Evolutionary conservation across 23 tunicate genomes (phyloP), one percentile per base, ranked within the genome.

Genomic region (Phallusia fumigata): DNA sequence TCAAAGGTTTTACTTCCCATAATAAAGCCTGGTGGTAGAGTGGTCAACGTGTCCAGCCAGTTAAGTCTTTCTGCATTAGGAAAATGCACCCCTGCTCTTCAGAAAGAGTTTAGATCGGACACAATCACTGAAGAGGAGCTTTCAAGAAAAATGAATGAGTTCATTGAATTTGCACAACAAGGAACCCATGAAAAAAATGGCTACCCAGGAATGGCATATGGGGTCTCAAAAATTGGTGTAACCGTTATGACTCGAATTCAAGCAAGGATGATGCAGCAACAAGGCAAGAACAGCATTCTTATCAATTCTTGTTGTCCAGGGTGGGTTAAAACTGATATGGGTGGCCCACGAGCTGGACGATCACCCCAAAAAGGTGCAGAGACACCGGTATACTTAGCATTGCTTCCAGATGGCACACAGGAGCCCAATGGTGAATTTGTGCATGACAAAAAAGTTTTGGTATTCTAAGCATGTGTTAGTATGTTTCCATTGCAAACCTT

Each of bases 241-340:
- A 86, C 83, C 28, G 87, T 82, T 28, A n/a, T 90, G 81, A 86
- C 81, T n/a, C 24, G 84, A 11, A 84, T 92, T 3, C 88, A 77
- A 64, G 92, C 92, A 0, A 33, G 92, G 50, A n/a, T 35, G 79
- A 36, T 81, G 12, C 36, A 47, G 24, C 84, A 82, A 84, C 22
- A 77, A 11, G 86, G 87, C 10, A 44, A 78, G 13, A 65, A 77
- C 1, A 49, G 77, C 44, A 53, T 91, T 33, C 76, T 91, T 19
- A 31, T 91, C 50, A 92, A 92, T 45, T 79, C 79, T n/a, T 92
- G 93, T 53, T 92, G 93, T 58, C 97, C 93, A 24, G 97, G 97
- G 22, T 92, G 89, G 89, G 92, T 83, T 18, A 72, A 84, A 21
- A 92, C 93, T 26, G 89, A 88, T 52, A 89, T 92, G 93, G 78